A percentile compares a stretch with the other conserved stretches of the same genome.
Conservation (phyloP, 2,113 vertebrate genomes). For the Chelonoidis abingdonii region DNA sequence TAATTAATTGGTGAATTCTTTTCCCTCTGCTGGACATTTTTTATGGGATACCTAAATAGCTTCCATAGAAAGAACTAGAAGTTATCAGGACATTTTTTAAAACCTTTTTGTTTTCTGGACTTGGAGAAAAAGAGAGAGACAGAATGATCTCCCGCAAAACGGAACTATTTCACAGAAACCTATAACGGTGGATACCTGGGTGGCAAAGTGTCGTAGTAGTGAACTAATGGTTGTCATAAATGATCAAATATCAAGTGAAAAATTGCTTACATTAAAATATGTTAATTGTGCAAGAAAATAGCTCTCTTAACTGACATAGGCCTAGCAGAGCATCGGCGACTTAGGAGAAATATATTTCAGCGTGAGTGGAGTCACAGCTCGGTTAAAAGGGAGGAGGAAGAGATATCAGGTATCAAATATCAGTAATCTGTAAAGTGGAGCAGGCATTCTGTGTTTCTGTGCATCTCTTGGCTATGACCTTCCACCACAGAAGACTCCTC, state of each 20-base stretch:
- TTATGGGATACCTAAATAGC: background rate
- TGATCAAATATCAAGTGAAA: background rate
- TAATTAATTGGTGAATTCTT: conserved; percentile 19
- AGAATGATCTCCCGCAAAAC: background rate
- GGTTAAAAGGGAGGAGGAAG: background rate
- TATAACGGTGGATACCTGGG: background rate
- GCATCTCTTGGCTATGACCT: background rate
- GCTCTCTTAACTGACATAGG: background rate
- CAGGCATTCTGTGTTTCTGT: background rate
- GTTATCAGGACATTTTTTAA: background rate
- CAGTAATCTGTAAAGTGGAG: background rate
- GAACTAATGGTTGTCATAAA: background rate
- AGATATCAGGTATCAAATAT: background rate
- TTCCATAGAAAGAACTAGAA: too few species aligned
- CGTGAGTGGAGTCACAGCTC: background rate
- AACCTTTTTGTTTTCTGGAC: background rate
- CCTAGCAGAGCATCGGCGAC: background rate
- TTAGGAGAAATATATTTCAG: background rate
- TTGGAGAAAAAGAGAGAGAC: background rate
- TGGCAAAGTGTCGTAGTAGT: background rate
- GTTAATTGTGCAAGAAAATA: background rate
- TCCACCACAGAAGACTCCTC: background rate
- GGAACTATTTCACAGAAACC: background rate
- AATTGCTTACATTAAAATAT: background rate
- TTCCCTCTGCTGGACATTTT: background rate